phyloP scores from a whole-genome alignment of 2,113 vertebrate species.

The Serilophus lunatus region DNA sequence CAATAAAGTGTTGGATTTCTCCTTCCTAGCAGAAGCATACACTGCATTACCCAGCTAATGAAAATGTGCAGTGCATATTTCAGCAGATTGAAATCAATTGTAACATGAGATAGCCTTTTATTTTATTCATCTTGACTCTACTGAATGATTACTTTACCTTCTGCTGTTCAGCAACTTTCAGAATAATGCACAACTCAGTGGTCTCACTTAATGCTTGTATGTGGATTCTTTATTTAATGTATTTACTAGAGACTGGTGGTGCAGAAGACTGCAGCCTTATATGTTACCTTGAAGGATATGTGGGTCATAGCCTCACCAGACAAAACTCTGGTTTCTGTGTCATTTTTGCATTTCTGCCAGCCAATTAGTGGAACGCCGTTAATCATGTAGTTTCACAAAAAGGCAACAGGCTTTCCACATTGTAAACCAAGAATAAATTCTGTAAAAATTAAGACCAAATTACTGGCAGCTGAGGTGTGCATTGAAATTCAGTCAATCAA shows the following conservation, averaged over 20 bases:
- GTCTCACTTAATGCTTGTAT: conserved; percentile 1
- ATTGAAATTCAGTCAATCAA: conserved; percentile 60
- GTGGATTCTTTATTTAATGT: conserved; percentile 35
- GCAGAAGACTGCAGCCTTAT: not conserved
- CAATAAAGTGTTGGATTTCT: not conserved
- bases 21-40: not conserved
- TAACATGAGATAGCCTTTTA: conserved; percentile 65
- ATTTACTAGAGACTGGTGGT: conserved; percentile 14
- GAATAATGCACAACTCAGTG: conserved; percentile 45
- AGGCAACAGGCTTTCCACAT: not conserved
- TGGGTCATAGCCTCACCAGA: not conserved
- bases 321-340: not conserved
- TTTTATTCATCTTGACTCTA: conserved; percentile 65
- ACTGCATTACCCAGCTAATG: conserved; percentile 10
- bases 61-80: conserved; percentile 57
- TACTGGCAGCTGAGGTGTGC: conserved; percentile 21
- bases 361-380: conserved; percentile 3
- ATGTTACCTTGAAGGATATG: not conserved
- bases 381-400: conserved; percentile 9
- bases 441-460: conserved; percentile 48
- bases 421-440: conserved; percentile 33
- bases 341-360: not conserved
- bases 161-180: conserved; percentile 54
- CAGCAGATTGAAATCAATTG: conserved; percentile 69
- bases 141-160: conserved; percentile 65